A percentile compares a stretch with the other conserved stretches of the same genome.
Evolutionary conservation across 2,888 invertebrate species (phyloP).

Genomic region (Acanthosepion lycidas): DNA sequence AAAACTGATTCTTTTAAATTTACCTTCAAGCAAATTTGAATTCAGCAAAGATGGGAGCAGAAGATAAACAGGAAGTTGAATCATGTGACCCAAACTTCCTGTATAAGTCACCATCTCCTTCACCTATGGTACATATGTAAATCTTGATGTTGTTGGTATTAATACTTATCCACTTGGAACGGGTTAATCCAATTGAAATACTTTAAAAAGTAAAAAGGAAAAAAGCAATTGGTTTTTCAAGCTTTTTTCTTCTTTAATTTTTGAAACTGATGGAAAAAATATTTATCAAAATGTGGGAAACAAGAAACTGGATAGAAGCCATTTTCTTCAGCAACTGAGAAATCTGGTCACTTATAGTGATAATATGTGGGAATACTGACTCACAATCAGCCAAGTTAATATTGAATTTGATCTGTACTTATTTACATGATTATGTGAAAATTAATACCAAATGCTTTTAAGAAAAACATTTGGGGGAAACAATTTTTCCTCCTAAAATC

Average conservation of each 20-base stretch:
- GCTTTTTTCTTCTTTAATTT: not conserved
- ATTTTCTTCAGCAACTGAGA: no score
- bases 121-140: not conserved
- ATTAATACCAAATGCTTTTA: no score
- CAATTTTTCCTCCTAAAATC: not conserved
- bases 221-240: not conserved
- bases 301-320: not conserved
- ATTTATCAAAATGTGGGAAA: not conserved
- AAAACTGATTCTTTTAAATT: not conserved
- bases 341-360: no score
- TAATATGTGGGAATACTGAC: no score
- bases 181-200: not conserved
- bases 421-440: no score
- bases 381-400: no score
- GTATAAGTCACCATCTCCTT: not conserved
- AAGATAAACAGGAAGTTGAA: slow-evolving; percentile 2
- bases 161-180: not conserved
- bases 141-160: not conserved
- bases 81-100: not conserved
- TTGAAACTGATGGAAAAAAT: not conserved
- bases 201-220: not conserved
- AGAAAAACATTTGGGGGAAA: not conserved
- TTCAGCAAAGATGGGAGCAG: not conserved
- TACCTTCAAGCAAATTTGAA: not conserved
- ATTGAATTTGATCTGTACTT: no score